These are phyloP conservation scores for Papilio machaon DNA, from an alignment of 1,140 invertebrate species.

Conservation along the genomic window DNA sequence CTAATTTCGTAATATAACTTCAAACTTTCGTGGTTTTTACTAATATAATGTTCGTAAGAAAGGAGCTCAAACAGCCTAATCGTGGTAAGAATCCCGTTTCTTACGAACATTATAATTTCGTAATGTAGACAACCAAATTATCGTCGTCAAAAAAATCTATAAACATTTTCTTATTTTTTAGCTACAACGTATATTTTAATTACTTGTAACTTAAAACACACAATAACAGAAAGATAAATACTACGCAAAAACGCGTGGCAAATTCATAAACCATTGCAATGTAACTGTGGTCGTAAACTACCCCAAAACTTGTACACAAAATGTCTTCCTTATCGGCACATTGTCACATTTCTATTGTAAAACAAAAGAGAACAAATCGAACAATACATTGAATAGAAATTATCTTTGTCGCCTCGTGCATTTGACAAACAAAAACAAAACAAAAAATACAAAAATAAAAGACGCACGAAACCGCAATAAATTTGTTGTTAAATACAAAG, in stretches of 20 bases:
- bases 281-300: background rate
- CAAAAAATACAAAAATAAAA: slow-evolving; percentile 41
- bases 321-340: background rate
- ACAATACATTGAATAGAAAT: slow-evolving; percentile 15
- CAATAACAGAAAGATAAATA: background rate
- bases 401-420: slow-evolving; percentile 25
- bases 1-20: no score
- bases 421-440: slow-evolving; percentile 37
- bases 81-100: no score
- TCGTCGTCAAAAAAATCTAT: no score
- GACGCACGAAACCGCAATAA: slow-evolving; percentile 60
- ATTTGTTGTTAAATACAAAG: slow-evolving; percentile 43
- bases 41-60: no score
- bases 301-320: background rate
- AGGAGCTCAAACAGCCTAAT: no score
- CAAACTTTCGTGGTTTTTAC: no score
- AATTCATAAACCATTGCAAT: background rate
- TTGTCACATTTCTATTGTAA: background rate
- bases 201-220: background rate
- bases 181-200: background rate
- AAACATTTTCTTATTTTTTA: no score
- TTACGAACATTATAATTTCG: no score
- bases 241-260: background rate
- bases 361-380: slow-evolving; percentile 13
- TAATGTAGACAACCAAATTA: no score